Conservation (phyloP, 2,888 invertebrate genomes). For the Marasmarcha lunaedactyla region DNA sequence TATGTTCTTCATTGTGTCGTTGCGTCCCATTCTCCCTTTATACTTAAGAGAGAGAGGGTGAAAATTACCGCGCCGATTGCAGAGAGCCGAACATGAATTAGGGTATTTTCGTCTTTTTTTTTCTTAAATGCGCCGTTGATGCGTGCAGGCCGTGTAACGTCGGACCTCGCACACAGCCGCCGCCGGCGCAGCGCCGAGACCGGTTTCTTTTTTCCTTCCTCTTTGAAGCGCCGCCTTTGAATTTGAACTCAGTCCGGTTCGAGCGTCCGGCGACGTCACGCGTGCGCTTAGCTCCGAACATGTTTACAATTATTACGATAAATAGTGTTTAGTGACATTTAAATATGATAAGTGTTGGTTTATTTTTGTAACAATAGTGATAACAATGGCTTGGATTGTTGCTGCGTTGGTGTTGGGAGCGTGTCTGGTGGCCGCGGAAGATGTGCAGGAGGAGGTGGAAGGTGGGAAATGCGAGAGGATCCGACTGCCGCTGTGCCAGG, state of each 20-base stretch:
- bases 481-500: constrained; percentile 81
- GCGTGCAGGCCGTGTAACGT: constrained; percentile 36
- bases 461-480: constrained; percentile 82
- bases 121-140: constrained; percentile 61
- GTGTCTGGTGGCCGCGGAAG: constrained; percentile 42
- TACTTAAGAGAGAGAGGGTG: constrained; percentile 28
- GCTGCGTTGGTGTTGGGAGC: constrained; percentile 36
- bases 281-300: constrained; percentile 26
- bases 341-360: constrained; percentile 40
- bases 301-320: constrained; percentile 44
- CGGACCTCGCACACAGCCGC: constrained; percentile 44
- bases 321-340: constrained; percentile 41
- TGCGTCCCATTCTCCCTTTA: constrained; percentile 25
- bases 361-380: constrained; percentile 25
- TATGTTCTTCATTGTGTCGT: constrained; percentile 43
- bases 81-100: constrained; percentile 65
- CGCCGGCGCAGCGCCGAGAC: constrained; percentile 34
- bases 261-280: constrained; percentile 23
- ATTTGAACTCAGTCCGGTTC: constrained; percentile 49
- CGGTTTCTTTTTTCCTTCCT: constrained; percentile 58
- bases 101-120: constrained; percentile 48
- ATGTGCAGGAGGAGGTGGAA: constrained; percentile 42
- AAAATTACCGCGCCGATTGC: constrained; percentile 64
- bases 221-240: constrained; percentile 31
- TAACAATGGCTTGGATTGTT: constrained; percentile 52